Percentiles rank a stretch among this genome's conserved stretches.
These are phyloP conservation scores for Saccopteryx leptura DNA, from an alignment of 2,113 vertebrate genomes.

Conservation along the genomic window DNA sequence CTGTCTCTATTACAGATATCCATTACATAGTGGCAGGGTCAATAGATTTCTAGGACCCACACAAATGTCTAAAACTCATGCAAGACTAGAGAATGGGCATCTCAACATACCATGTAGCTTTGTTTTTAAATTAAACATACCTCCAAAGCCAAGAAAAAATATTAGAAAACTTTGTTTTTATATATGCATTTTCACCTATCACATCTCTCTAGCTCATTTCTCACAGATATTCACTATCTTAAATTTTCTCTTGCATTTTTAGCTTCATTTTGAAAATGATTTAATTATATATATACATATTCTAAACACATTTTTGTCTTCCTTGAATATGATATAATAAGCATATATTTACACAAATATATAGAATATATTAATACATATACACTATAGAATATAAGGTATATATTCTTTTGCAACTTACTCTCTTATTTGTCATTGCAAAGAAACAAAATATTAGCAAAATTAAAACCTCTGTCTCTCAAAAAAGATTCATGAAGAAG, in stretches of 20 bases:
- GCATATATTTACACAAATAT: background rate
- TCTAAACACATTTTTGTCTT: background rate
- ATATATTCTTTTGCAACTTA: background rate
- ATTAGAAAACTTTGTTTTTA: background rate
- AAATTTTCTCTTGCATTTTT: background rate
- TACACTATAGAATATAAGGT: accelerated
- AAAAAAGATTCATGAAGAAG: background rate
- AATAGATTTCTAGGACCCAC: background rate
- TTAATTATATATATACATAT: background rate
- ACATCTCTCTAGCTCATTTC: background rate
- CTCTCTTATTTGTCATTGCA: background rate
- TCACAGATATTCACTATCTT: background rate
- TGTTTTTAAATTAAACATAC: too few species aligned
- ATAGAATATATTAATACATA: background rate
- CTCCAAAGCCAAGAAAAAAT: background rate
- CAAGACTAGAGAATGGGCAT: background rate
- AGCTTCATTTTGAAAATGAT: background rate
- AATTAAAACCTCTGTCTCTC: background rate
- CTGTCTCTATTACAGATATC: background rate
- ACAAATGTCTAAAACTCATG: background rate
- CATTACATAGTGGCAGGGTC: background rate
- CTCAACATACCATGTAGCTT: background rate
- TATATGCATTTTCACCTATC: background rate
- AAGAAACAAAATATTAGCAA: background rate
- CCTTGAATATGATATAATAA: background rate